These are phyloP conservation scores for Drosophila mimica DNA, from an alignment of 2,888 invertebrate genomes.

Conservation along the genomic window DNA sequence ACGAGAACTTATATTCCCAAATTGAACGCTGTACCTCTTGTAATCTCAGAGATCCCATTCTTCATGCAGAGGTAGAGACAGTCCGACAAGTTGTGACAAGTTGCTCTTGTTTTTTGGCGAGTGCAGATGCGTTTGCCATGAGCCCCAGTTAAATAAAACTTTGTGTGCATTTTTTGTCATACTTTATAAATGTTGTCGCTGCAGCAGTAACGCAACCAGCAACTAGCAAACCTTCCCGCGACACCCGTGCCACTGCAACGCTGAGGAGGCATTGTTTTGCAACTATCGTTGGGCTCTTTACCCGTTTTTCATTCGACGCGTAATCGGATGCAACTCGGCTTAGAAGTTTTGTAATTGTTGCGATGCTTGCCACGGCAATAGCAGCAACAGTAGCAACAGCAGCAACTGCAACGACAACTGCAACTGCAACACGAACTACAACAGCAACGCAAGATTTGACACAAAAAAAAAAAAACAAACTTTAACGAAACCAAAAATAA, in stretches of 20 bases:
- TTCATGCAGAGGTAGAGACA: background rate
- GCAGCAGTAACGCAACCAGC: slow-evolving; percentile 1
- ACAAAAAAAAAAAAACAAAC: slow-evolving; percentile 27
- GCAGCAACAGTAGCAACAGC: slow-evolving; percentile 17
- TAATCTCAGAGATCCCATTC: background rate
- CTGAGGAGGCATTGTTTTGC: slow-evolving; percentile 37
- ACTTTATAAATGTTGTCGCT: slow-evolving; percentile 63
- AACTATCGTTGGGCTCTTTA: slow-evolving; percentile 39
- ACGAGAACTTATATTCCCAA: background rate
- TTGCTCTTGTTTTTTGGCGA: slow-evolving; percentile 21
- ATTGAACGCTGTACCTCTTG: background rate
- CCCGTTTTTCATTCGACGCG: slow-evolving; percentile 42
- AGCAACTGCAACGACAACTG: background rate
- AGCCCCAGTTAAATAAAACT: slow-evolving; percentile 65
- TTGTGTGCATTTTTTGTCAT: slow-evolving; percentile 66
- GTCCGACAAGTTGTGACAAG: background rate
- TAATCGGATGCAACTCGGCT: slow-evolving; percentile 64
- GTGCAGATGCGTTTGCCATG: slow-evolving; percentile 34
- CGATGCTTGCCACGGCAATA: slow-evolving; percentile 60
- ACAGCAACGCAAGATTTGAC: slow-evolving; percentile 44
- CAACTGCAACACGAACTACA: slow-evolving; percentile 16
- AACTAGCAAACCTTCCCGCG: background rate
- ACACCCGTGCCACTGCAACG: background rate
- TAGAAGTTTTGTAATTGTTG: slow-evolving; percentile 77
- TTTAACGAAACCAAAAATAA: too few relatives aligned